These are phyloP conservation scores for Leontocebus nigricollis DNA, from an alignment of 2,797 vertebrate genomes.

Conservation along the genomic window DNA sequence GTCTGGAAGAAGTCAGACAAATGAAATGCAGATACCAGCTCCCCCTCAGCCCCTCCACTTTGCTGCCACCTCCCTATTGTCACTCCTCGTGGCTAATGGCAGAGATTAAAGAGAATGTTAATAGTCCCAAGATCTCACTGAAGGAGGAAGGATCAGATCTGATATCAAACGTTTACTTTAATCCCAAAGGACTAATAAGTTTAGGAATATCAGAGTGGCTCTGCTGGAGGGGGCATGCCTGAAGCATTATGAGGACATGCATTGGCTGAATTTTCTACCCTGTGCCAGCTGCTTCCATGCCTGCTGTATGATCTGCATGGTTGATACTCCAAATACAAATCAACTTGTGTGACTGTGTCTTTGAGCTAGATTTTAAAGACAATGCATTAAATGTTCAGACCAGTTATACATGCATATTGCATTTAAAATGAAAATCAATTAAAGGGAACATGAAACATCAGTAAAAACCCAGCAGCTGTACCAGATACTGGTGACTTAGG, in stretches of 20 bases:
- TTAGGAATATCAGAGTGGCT: not conserved
- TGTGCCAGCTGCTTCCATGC: not conserved
- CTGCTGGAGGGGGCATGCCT: not conserved
- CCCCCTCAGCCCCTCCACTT: not conserved
- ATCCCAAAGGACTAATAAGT: not conserved
- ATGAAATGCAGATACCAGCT: not conserved
- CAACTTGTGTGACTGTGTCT: not conserved
- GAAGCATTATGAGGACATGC: not conserved
- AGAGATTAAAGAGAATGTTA: slow-evolving; percentile 6
- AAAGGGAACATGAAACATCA: not conserved
- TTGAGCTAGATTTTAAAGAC: not conserved
- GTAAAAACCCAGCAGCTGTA: not conserved
- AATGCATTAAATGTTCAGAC: not conserved
- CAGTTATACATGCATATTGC: not conserved
- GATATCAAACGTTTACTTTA: slow-evolving; percentile 13
- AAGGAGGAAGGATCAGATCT: not conserved
- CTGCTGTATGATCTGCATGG: not conserved
- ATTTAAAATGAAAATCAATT: slow-evolving; percentile 11
- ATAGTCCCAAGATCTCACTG: not conserved
- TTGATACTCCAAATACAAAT: slow-evolving; percentile 18
- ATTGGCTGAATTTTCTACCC: not conserved
- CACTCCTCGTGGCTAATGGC: not conserved
- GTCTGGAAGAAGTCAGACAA: rapidly evolving
- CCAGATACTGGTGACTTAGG: not conserved
- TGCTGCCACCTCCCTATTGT: not conserved